Evolutionary conservation across 2,888 invertebrate species (phyloP).

Genomic region (Strigamia crassipes): DNA sequence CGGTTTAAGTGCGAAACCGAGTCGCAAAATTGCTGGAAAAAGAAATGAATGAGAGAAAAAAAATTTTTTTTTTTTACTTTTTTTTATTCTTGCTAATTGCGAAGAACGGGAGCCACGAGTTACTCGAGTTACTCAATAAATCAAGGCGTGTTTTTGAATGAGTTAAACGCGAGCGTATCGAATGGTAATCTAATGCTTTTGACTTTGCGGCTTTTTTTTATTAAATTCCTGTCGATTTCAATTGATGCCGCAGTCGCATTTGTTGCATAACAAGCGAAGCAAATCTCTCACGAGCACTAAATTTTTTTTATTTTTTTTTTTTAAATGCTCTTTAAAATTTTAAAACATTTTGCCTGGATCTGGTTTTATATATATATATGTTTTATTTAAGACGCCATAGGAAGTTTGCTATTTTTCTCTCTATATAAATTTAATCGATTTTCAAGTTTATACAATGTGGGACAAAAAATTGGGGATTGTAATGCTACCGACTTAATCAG

Average conservation of each 20-base stretch:
- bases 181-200: background rate
- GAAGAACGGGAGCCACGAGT: background rate
- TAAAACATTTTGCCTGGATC: no score
- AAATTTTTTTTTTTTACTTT: no score
- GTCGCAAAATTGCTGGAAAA: background rate
- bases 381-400: no score
- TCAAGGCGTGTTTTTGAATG: background rate
- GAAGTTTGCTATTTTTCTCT: no score
- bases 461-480: background rate
- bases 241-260: background rate
- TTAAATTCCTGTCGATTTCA: background rate
- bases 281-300: no score
- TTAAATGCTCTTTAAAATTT: no score
- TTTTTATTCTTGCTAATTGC: no score
- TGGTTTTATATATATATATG: no score
- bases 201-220: background rate
- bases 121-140: conserved; percentile 1
- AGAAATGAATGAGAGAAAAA: background rate
- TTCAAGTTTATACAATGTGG: background rate
- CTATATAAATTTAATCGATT: conserved; percentile 5
- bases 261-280: background rate
- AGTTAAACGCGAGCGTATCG: background rate
- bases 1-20: conserved; percentile 28
- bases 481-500: conserved; percentile 35
- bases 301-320: no score